Conservation (phyloP, 2,888 invertebrate genomes). For the Dioctria rufipes region DNA sequence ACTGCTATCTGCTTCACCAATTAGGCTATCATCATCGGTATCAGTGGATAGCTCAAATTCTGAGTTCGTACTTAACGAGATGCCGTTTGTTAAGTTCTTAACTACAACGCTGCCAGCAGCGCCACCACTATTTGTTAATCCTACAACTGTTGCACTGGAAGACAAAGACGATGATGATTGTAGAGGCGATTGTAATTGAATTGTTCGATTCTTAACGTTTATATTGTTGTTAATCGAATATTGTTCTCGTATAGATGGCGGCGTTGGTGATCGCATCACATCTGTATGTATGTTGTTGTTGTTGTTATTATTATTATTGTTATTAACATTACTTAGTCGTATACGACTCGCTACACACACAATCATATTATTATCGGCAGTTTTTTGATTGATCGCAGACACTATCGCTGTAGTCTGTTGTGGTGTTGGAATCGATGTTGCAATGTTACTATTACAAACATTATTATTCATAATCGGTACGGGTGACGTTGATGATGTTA, state of each 20-base stretch:
- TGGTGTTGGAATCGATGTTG: slow-evolving; percentile 60
- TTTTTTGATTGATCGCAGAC: slow-evolving; percentile 55
- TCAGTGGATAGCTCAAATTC: slow-evolving; percentile 82
- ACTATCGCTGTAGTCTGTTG: slow-evolving; percentile 58
- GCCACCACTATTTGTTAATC: slow-evolving; percentile 16
- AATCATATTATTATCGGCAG: slow-evolving; percentile 58
- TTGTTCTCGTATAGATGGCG: slow-evolving; percentile 62
- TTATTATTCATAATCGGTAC: slow-evolving; percentile 65
- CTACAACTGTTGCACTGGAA: slow-evolving; percentile 58
- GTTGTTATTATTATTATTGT: no score
- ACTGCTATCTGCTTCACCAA: slow-evolving; percentile 71
- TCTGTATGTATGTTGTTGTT: slow-evolving; percentile 62
- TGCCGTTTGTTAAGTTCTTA: slow-evolving; percentile 58
- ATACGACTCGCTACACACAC: slow-evolving; percentile 67
- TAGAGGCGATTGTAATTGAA: slow-evolving; percentile 61
- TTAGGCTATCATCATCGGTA: slow-evolving; percentile 76
- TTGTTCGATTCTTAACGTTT: slow-evolving; percentile 52
- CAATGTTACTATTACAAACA: slow-evolving; percentile 35
- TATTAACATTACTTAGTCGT: slow-evolving; percentile 64
- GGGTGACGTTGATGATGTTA: slow-evolving; percentile 78
- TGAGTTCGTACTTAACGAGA: slow-evolving; percentile 68
- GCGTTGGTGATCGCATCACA: slow-evolving; percentile 65
- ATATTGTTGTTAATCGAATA: slow-evolving; percentile 47
- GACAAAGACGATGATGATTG: slow-evolving; percentile 62
- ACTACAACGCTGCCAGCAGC: slow-evolving; percentile 54